These are phyloP conservation scores for Rhynchomys soricoides DNA, from an alignment of 2,113 vertebrate species.

Conservation along the genomic window DNA sequence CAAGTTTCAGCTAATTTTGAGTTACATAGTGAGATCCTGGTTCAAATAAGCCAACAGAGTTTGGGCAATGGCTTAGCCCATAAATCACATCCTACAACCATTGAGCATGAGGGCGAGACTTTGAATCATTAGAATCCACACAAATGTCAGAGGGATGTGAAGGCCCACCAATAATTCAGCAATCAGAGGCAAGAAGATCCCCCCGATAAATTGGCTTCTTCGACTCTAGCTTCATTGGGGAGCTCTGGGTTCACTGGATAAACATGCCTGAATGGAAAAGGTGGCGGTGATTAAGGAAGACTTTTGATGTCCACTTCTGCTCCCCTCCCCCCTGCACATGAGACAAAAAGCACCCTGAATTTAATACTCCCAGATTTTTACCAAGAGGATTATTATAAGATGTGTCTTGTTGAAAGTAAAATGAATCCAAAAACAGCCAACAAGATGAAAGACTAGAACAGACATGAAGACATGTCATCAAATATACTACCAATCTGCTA, in stretches of 20 bases:
- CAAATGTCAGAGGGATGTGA: neutral
- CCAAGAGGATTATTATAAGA: neutral
- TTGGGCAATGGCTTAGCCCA: neutral
- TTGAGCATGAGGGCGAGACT: neutral
- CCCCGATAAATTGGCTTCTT: neutral
- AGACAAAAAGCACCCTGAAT: neutral
- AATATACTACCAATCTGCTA: neutral
- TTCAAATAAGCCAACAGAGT: neutral
- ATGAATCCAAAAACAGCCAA: neutral
- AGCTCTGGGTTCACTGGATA: neutral
- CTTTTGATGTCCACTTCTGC: neutral
- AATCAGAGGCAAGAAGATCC: neutral
- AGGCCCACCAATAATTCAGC: neutral
- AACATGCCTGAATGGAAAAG: neutral
- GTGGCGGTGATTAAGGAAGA: neutral
- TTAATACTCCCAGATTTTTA: neutral
- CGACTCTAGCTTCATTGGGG: neutral
- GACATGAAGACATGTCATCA: neutral
- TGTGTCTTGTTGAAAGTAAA: neutral
- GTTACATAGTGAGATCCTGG: neutral
- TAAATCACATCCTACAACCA: neutral
- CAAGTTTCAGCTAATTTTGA: neutral
- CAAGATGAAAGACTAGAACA: neutral
- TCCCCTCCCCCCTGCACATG: no score
- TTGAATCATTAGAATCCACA: neutral